phyloP scores from a whole-genome alignment of 2,888 invertebrate genomes.

The Callimorpha dominula region DNA sequence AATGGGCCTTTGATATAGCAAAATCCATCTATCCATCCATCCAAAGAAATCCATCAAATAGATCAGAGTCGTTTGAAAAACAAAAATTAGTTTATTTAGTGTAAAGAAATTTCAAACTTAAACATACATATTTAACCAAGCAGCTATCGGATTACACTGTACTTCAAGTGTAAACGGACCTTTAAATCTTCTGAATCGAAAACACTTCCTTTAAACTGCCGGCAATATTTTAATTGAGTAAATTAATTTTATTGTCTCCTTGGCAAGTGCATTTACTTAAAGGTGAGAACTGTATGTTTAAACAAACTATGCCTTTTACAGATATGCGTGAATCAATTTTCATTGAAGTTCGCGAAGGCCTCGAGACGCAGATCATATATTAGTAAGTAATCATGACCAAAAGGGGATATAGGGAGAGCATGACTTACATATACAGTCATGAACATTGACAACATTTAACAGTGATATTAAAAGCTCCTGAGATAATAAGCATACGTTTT shows the following conservation, averaged over 20 bases:
- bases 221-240: slow-evolving; percentile 31
- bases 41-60: not conserved
- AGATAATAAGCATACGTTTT: not conserved
- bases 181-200: slow-evolving; percentile 21
- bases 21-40: too few species aligned
- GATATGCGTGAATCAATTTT: slow-evolving; percentile 13
- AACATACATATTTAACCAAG: not conserved
- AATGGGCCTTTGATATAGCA: not conserved
- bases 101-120: not conserved
- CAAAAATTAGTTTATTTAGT: not conserved
- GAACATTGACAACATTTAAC: too few species aligned
- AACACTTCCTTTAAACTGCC: slow-evolving; percentile 26
- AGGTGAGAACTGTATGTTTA: slow-evolving; percentile 37
- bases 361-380: not conserved
- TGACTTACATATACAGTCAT: too few species aligned
- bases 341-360: not conserved
- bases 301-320: slow-evolving; percentile 36
- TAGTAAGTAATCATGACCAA: not conserved
- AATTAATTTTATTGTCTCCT: slow-evolving; percentile 42
- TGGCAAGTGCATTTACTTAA: slow-evolving; percentile 39
- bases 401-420: not conserved
- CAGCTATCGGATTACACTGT: not conserved
- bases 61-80: not conserved
- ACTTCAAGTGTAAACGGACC: slow-evolving; percentile 5
- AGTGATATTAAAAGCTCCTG: not conserved